Evolutionary conservation across 2,888 invertebrate species (phyloP).

Genomic region (Cephus rjabovi): DNA sequence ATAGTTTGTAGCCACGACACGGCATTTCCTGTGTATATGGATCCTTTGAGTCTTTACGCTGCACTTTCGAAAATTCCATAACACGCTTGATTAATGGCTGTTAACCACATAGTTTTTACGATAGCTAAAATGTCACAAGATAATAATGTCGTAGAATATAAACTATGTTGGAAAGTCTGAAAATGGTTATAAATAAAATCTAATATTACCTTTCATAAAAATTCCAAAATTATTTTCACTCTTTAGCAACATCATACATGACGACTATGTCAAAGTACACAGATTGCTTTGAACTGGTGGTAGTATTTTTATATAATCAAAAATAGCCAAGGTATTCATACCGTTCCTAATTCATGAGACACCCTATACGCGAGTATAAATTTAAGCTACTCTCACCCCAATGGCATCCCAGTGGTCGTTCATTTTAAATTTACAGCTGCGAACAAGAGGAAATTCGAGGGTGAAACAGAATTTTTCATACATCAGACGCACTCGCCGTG

Average conservation of each 20-base stretch:
- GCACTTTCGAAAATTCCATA: conserved; percentile 1
- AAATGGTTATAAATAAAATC: neutral
- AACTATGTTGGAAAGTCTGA: neutral
- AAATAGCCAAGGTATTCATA: neutral
- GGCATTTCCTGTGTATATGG: conserved; percentile 5
- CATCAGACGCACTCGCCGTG: neutral
- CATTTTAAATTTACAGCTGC: neutral
- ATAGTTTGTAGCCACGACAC: conserved; percentile 23
- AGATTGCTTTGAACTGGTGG: neutral
- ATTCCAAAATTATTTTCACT: neutral
- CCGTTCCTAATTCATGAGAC: neutral
- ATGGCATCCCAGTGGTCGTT: neutral
- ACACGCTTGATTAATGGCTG: neutral
- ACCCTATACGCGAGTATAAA: neutral
- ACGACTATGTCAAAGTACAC: neutral
- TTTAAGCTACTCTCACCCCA: neutral
- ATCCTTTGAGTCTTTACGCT: neutral
- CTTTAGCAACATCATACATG: neutral
- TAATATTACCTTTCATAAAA: neutral
- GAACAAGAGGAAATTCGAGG: neutral
- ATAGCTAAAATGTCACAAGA: neutral
- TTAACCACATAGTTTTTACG: neutral
- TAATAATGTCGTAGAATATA: neutral
- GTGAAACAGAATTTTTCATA: neutral
- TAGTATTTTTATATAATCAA: neutral